These are phyloP conservation scores for Acleris literana DNA, from an alignment of 2,888 invertebrate species.

Conservation along the genomic window DNA sequence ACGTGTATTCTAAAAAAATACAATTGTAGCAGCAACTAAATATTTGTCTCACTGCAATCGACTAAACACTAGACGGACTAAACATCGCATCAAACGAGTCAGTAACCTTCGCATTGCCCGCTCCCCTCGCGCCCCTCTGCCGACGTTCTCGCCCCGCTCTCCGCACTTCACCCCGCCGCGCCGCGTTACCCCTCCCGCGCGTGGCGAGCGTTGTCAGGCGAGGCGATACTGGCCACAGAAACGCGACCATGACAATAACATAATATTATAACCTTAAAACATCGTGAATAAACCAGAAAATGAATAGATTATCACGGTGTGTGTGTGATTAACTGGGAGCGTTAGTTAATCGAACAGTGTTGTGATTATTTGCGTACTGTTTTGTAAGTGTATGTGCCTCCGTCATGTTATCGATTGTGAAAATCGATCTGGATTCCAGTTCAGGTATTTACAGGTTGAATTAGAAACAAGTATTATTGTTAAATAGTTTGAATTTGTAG, in stretches of 20 bases:
- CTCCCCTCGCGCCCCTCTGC: not conserved
- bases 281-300: not conserved
- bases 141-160: not conserved
- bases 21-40: not conserved
- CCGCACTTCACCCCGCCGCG: not conserved
- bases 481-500: too few relatives aligned
- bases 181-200: conserved; percentile 13
- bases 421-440: conserved; percentile 22
- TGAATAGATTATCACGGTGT: not conserved
- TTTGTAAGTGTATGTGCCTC: conserved; percentile 3
- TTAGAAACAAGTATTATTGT: not conserved
- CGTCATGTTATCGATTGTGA: conserved; percentile 18
- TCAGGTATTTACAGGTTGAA: conserved; percentile 9
- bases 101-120: not conserved
- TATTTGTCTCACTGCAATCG: not conserved
- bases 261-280: conserved; percentile 17
- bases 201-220: conserved; percentile 3
- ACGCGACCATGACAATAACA: conserved; percentile 18
- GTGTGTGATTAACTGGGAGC: not conserved
- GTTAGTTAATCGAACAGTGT: not conserved
- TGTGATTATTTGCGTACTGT: conserved; percentile 9
- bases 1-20: not conserved
- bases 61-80: not conserved
- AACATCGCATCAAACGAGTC: conserved; percentile 1
- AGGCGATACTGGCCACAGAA: not conserved